Base-by-base conservation (phyloP, 1,140 invertebrate genomes). In the Sminthurides bifidus region DNA sequence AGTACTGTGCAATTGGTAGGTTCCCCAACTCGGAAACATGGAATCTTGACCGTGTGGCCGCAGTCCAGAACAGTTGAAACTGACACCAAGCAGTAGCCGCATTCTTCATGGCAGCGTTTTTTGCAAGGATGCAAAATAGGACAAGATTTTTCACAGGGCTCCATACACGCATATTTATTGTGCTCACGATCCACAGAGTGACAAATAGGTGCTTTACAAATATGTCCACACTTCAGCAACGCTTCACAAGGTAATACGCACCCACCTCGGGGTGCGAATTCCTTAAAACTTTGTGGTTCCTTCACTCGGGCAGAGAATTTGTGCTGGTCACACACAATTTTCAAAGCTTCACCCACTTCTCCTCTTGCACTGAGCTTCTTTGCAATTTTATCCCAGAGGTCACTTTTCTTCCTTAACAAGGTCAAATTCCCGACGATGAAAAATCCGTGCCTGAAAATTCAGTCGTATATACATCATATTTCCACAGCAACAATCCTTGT, bases 401-500 rank as follows among this genome's bases (percentile, higher is more conserved):
- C 3, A 12, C 30, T 37, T n/a, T 37, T 21, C 8, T 44, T 30
- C 1, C 12, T n/a, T 4, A 68, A 68, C 8, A 87, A 73, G 2
- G 75, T 66, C 62, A 86, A 79, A 69, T 88, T 86, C 27, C 85
- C 79, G 41, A 78, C 68, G 15, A 74, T 68, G 66, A 69, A 79
- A 37, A 81, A 60, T 2, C 77, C 79, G 41, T 70, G 77, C 73
- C 15, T 80, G 44, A 52, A 68, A 68, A 5, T 46, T 49, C 57
- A 45, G 6, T n/a, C n/a, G n/a, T n/a, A n/a, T n/a, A n/a, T n/a
- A n/a, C n/a, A n/a, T n/a, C n/a, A n/a, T n/a, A n/a, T n/a, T n/a
- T n/a, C n/a, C n/a, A n/a, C n/a, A n/a, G n/a, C n/a, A n/a, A n/a
- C n/a, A n/a, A n/a, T n/a, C n/a, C n/a, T n/a, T n/a, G 24, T 53